phyloP scores from a whole-genome alignment of 2,113 vertebrate species.

The Saguinus midas region DNA sequence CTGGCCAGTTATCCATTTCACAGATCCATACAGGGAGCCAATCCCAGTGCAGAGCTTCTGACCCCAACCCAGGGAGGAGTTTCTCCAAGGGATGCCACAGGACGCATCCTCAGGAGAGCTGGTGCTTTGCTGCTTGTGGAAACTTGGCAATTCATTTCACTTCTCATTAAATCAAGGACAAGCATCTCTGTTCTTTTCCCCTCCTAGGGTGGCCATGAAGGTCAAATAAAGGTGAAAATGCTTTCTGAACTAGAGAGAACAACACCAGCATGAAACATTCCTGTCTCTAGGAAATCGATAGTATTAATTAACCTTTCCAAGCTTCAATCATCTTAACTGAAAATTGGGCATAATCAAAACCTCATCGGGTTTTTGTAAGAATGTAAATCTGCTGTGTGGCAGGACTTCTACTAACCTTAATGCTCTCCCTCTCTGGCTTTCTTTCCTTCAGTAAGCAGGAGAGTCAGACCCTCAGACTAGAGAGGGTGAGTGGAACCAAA shows the following conservation, averaged over 20 bases:
- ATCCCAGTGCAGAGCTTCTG: neutral
- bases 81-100: no score
- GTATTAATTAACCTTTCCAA: neutral
- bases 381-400: neutral
- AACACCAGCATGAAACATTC: neutral
- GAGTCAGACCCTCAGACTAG: neutral
- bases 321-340: neutral
- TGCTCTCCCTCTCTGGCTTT: neutral
- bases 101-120: fast-evolving
- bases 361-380: neutral
- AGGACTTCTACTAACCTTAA: neutral
- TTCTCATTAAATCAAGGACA: neutral
- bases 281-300: neutral
- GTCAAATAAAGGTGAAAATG: neutral
- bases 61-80: neutral
- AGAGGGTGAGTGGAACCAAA: neutral
- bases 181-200: neutral
- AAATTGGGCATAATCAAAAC: neutral
- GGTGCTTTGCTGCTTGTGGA: neutral
- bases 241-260: neutral
- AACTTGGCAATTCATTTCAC: neutral
- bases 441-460: neutral
- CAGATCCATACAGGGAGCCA: neutral
- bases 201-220: neutral
- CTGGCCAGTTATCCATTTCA: neutral